These are phyloP conservation scores for Agelastica alni DNA, from an alignment of 2,888 invertebrate species.

Conservation along the genomic window DNA sequence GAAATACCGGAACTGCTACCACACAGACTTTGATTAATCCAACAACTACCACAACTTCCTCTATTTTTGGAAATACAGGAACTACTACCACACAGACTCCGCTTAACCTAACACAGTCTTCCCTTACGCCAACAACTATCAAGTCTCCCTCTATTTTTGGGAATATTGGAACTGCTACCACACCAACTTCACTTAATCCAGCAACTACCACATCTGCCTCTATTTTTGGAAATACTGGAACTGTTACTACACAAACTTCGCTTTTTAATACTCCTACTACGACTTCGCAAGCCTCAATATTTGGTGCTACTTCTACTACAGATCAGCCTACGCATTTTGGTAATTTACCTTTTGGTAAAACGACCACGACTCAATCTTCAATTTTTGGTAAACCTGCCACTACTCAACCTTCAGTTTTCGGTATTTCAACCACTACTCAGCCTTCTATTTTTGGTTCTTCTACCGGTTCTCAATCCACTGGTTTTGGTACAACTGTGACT, in stretches of 20 bases:
- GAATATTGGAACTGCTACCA: constrained; percentile 9
- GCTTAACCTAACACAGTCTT: not conserved
- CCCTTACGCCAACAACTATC: constrained; percentile 4
- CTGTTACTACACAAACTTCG: not conserved
- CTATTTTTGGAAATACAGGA: constrained; percentile 29
- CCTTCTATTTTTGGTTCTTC: constrained; percentile 22
- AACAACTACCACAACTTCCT: constrained; percentile 13
- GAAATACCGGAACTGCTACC: constrained; percentile 25
- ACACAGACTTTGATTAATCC: constrained; percentile 21
- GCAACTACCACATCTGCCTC: constrained; percentile 32
- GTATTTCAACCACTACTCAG: constrained; percentile 12
- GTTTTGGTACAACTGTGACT: constrained; percentile 3
- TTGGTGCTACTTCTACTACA: constrained; percentile 7
- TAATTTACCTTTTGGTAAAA: not conserved
- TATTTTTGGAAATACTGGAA: constrained; percentile 15
- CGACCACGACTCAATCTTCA: not conserved
- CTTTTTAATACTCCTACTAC: constrained; percentile 30
- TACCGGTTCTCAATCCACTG: constrained; percentile 8
- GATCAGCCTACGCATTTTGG: not conserved
- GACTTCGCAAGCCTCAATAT: not conserved
- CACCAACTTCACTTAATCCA: constrained; percentile 23
- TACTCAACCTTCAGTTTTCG: constrained; percentile 11
- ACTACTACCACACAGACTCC: not conserved
- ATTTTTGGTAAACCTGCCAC: constrained; percentile 11
- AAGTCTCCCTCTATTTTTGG: constrained; percentile 2